Conservation (phyloP, 2,888 invertebrate genomes). For the Leucophenga montana region DNA sequence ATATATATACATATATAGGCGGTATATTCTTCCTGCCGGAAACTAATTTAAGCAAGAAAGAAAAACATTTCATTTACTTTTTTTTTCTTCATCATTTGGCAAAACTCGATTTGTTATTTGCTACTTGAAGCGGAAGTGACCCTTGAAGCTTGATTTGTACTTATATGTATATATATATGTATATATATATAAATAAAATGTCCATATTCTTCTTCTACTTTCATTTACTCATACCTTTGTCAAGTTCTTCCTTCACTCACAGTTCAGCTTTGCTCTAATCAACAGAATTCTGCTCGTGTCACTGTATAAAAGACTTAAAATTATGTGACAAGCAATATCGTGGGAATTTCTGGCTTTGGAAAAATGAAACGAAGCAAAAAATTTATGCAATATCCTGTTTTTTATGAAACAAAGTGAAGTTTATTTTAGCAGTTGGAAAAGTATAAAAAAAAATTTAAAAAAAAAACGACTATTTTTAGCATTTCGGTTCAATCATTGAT, state of each 20-base stretch:
- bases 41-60: neutral
- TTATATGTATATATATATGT: constrained; percentile 51
- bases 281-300: constrained; percentile 51
- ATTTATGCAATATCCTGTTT: constrained; percentile 65
- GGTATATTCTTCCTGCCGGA: neutral
- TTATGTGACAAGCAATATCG: constrained; percentile 35
- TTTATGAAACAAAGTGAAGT: constrained; percentile 45
- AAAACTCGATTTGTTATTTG: constrained; percentile 51
- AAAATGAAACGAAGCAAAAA: constrained; percentile 28
- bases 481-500: constrained; percentile 46
- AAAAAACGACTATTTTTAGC: constrained; percentile 57
- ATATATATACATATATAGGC: neutral
- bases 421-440: constrained; percentile 30
- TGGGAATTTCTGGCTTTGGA: constrained; percentile 13
- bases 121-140: constrained; percentile 63
- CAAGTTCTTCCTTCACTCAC: constrained; percentile 45
- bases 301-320: neutral
- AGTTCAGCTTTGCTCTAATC: constrained; percentile 58
- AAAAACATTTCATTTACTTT: neutral
- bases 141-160: constrained; percentile 65
- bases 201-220: neutral
- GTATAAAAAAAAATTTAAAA: too few species aligned
- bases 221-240: neutral
- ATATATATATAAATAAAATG: too few species aligned
- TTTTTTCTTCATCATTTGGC: constrained; percentile 43